Evolutionary conservation across 2,113 vertebrate species (phyloP).

Genomic region (Blennius ocellaris): DNA sequence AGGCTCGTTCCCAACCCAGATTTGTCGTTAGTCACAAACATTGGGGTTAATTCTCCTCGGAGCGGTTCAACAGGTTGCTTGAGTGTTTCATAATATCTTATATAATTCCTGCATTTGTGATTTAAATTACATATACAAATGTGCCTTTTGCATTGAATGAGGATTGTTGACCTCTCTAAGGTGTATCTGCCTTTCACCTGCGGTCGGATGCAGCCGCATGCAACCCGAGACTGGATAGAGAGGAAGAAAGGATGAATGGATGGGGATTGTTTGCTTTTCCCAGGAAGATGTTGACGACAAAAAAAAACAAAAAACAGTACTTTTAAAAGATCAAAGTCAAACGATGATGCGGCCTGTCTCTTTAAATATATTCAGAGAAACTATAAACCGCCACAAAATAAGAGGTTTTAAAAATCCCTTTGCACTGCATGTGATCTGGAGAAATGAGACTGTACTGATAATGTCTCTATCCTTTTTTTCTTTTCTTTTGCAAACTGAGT

Average conservation of each 20-base stretch:
- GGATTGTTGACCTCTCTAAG: too few species aligned
- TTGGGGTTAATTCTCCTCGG: neutral
- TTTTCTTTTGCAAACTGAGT: constrained; percentile 34
- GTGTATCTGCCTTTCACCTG: too few species aligned
- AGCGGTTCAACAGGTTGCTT: constrained; percentile 8
- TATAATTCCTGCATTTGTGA: too few species aligned
- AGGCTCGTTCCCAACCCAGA: constrained; percentile 18
- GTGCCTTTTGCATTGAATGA: too few species aligned
- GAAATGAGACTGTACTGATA: constrained; percentile 46
- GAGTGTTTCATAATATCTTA: neutral
- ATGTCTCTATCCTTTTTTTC: constrained; percentile 1
- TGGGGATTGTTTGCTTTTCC: neutral
- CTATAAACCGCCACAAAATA: constrained; percentile 17
- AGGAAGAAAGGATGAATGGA: too few species aligned
- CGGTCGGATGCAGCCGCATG: too few species aligned
- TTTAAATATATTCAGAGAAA: constrained; percentile 32
- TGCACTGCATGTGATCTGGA: constrained; percentile 32
- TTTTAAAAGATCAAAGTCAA: constrained; percentile 12
- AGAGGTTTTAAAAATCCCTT: constrained; percentile 21
- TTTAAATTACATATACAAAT: too few species aligned
- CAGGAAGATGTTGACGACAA: constrained; percentile 1
- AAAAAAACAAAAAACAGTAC: neutral
- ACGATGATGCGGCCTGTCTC: neutral
- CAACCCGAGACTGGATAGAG: too few species aligned
- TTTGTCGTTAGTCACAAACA: constrained; percentile 12